Percentiles rank a stretch among this genome's conserved stretches.
phyloP scores from a whole-genome alignment of 1,140 invertebrate species.

The Formica selysi region DNA sequence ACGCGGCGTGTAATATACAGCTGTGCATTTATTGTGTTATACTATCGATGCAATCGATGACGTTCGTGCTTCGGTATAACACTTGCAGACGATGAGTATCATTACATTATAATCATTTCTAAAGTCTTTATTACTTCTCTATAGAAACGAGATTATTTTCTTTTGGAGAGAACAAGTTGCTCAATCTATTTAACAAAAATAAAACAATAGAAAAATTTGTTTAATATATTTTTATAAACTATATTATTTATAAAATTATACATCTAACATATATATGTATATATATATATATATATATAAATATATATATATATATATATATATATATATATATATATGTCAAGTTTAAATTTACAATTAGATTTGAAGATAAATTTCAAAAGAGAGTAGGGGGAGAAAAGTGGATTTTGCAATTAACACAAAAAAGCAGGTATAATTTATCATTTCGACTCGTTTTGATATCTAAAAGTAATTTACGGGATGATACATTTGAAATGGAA shows the following conservation, averaged over 20 bases:
- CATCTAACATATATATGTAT: not conserved
- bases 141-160: not conserved
- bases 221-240: not conserved
- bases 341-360: not conserved
- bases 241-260: not conserved
- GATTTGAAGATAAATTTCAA: not conserved
- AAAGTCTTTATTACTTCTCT: not conserved
- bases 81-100: conserved; percentile 1
- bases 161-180: not conserved
- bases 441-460: not conserved
- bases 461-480: conserved; percentile 24
- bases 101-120: not conserved
- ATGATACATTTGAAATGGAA: conserved; percentile 28
- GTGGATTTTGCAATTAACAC: not conserved
- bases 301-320: not conserved
- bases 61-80: not conserved
- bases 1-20: conserved; percentile 16
- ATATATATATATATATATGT: not conserved
- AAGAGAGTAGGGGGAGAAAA: not conserved
- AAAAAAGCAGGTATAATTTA: not conserved
- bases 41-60: conserved; percentile 35
- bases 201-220: not conserved
- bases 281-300: not conserved
- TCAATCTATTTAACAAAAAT: not conserved
- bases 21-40: conserved; percentile 19